These are phyloP conservation scores for Cryptocheilus praepositus DNA, from an alignment of 2,888 invertebrate genomes.

Conservation along the genomic window DNA sequence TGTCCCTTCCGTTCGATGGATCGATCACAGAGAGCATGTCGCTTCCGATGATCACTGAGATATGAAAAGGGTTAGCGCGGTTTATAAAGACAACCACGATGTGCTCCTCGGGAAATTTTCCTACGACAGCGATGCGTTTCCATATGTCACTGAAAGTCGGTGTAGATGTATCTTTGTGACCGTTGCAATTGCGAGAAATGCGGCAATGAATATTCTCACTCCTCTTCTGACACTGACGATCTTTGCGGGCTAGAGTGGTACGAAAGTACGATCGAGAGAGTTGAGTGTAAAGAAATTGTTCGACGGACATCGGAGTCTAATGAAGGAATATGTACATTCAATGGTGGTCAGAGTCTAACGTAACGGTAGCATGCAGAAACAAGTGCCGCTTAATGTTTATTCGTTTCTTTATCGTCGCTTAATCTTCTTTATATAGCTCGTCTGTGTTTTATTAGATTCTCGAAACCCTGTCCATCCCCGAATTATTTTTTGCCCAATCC, in stretches of 20 bases:
- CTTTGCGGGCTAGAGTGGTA: slow-evolving; percentile 13
- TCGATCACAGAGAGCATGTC: slow-evolving; percentile 51
- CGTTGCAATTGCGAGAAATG: slow-evolving; percentile 38
- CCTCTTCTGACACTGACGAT: slow-evolving; percentile 11
- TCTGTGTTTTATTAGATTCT: slow-evolving; percentile 28
- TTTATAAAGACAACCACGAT: no score
- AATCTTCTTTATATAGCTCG: slow-evolving; percentile 32
- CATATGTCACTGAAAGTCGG: slow-evolving; percentile 14
- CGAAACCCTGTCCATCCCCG: neutral
- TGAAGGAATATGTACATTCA: slow-evolving; percentile 34
- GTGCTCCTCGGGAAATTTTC: slow-evolving; percentile 31
- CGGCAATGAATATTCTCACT: slow-evolving; percentile 37
- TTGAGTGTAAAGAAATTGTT: slow-evolving; percentile 5
- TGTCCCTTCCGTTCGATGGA: slow-evolving; percentile 35
- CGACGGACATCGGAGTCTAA: neutral
- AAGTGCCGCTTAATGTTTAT: slow-evolving; percentile 52
- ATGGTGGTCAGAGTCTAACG: slow-evolving; percentile 65
- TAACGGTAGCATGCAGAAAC: slow-evolving; percentile 61
- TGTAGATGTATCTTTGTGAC: slow-evolving; percentile 8
- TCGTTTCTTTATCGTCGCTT: slow-evolving; percentile 41
- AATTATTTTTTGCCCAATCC: neutral
- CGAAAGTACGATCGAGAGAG: neutral
- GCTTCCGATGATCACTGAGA: slow-evolving; percentile 29
- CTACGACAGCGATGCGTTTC: slow-evolving; percentile 28
- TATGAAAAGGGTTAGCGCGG: neutral